A percentile compares a stretch with the other conserved stretches of the same genome.
phyloP scores from a whole-genome alignment of 2,888 invertebrate genomes.

The Cylloceria caligata region DNA sequence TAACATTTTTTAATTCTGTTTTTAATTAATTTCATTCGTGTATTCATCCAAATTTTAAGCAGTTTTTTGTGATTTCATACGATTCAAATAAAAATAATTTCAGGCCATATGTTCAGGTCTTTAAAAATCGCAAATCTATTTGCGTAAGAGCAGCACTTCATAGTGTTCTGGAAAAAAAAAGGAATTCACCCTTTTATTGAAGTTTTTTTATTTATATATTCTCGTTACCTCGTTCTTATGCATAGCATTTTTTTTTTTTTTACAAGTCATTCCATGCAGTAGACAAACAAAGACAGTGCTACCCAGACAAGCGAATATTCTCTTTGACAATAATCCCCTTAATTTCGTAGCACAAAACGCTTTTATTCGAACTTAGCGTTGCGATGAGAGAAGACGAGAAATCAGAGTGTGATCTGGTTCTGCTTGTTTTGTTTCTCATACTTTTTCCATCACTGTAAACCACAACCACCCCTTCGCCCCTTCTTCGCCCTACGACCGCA shows the following conservation, averaged over 20 bases:
- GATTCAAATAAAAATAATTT: not conserved
- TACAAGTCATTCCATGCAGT: not conserved
- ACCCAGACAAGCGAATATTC: conserved; percentile 59
- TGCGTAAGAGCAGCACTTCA: not conserved
- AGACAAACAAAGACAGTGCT: conserved; percentile 6
- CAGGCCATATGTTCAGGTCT: not conserved
- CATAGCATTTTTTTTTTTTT: conserved; percentile 17
- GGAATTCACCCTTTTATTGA: not conserved
- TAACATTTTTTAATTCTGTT: not conserved
- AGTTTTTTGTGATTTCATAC: not conserved
- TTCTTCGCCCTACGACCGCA: not conserved
- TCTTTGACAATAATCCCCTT: conserved; percentile 65
- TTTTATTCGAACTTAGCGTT: conserved; percentile 62
- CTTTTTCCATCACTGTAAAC: conserved; percentile 44
- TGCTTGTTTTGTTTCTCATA: conserved; percentile 52
- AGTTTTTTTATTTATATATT: conserved; percentile 1
- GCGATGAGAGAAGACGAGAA: conserved; percentile 61
- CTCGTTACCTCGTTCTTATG: not conserved
- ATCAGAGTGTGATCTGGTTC: conserved; percentile 59
- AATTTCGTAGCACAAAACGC: conserved; percentile 60
- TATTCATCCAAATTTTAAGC: not conserved
- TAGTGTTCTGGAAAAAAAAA: too few relatives aligned
- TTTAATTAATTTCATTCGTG: not conserved
- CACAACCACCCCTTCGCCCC: conserved; percentile 26
- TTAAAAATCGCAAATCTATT: not conserved